Evolutionary conservation across 2,888 invertebrate genomes (phyloP), one percentile per base, ranked within the genome.

Genomic region (Mimas tiliae): DNA sequence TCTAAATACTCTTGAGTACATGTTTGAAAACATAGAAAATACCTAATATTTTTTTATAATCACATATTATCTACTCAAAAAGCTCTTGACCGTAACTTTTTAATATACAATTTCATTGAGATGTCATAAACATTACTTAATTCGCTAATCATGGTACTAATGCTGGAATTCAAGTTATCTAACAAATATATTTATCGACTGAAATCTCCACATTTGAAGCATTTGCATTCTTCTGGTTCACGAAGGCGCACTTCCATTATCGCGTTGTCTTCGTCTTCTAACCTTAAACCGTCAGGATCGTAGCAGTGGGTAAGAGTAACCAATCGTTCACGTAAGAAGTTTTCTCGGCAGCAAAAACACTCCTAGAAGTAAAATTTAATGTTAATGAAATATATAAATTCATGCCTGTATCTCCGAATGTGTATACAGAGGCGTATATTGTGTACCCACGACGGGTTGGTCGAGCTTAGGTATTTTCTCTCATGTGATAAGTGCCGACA

Each of bases 301-400:
- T 97, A 98, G 86, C 98, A 98, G 79, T 98, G 97, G 14, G 95
- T 95, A 67, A 98, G 91, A 0, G 96, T 96, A 45, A 98, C 96
- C 64, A 96, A 90, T 72, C 98, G 95, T 80, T 97, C 97, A 68
- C 97, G 95, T 62, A 98, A 94, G 82, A 96, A 97, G 77, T 97
- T 97, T 87, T 98, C 98, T 67, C 98, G 95, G 82, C 98, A 98
- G 89, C 98, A 98, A 82, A 96, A 98, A 84, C 98, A 98, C 92
- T 98, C 98, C 98, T 97, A 84, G 58, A 92, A 76, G 70, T 6
- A 62, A 21, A 34, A 64, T 33, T 42, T 51, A 42, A 4, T 50
- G 6, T 34, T 16, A 27, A 45, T 19, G 11, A 55, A 1, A 27
- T 27, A 27, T 27, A 27, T 4, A 27, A 27, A 4, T 27, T 27